Evolutionary conservation across 2,888 invertebrate species (phyloP).

Genomic region (Argyresthia albistria): DNA sequence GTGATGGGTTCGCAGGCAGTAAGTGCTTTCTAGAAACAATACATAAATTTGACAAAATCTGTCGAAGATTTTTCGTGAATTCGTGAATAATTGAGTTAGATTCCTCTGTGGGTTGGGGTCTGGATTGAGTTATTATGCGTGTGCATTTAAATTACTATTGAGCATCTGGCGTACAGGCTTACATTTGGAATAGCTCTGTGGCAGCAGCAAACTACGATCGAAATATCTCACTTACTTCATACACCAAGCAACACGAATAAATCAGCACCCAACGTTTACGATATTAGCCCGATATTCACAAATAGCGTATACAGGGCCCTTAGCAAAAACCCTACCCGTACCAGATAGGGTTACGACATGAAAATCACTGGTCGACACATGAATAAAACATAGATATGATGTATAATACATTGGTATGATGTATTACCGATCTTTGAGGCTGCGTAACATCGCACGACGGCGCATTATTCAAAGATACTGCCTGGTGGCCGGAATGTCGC

Average conservation of each 20-base stretch:
- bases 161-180: too few species aligned
- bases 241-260: slow-evolving; percentile 2
- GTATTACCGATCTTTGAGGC: slow-evolving; percentile 27
- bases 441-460: slow-evolving; percentile 11
- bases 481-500: slow-evolving; percentile 11
- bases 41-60: too few species aligned
- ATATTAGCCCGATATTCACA: slow-evolving; percentile 30
- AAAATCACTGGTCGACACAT: slow-evolving; percentile 49
- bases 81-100: too few species aligned
- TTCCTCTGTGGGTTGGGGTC: too few species aligned
- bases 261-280: slow-evolving; percentile 25
- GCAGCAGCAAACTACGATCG: not conserved
- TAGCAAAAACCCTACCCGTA: slow-evolving; percentile 29
- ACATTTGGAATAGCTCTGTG: too few species aligned
- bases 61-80: too few species aligned
- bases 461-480: slow-evolving; percentile 12
- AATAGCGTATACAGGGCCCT: slow-evolving; percentile 24
- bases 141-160: too few species aligned
- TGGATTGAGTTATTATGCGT: too few species aligned
- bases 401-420: slow-evolving; percentile 29
- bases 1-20: too few species aligned
- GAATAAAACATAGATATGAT: slow-evolving; percentile 40
- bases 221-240: too few species aligned
- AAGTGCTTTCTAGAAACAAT: too few species aligned
- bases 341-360: slow-evolving; percentile 38